Evolutionary conservation across 2,797 vertebrate genomes (phyloP), one percentile per base, ranked within the genome.

Genomic region (Acanthiza pusilla): DNA sequence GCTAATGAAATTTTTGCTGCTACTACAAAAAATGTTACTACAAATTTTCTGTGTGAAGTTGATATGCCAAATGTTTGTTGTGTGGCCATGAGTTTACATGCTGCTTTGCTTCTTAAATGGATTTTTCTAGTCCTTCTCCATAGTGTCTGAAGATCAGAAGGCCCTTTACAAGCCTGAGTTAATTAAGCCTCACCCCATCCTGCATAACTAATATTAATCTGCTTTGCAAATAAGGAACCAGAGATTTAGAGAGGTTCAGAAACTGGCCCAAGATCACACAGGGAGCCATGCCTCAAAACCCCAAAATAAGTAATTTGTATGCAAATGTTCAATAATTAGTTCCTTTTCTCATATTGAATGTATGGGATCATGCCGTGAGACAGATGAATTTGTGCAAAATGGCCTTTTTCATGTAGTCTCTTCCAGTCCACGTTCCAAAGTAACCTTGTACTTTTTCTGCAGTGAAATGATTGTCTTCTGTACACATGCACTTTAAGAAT

Each of bases 261-360:
- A 94, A 63, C 79, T 94, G 89, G 76, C 91, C 38, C 27, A 32
- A 85, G 88, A 96, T 96, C 88, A 95, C 60, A 94, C 48, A 82
- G 18, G 34, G 58, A 94, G 15, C 50, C 27, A 27, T 84, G 10
- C 66, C 80, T 84, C 61, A 88, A 63, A 65, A 2, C 20, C 36
- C 29, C 0, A 10, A 88, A 88, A 66, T 54, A 71, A 63, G 55
- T 84, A 66, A 92, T 96, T 88, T 97, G 18, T 90, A 95, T 94
- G 94, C 67, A 96, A 94, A 93, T 95, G 5, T 87, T 63, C 54
- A 91, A 79, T 88, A 91, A 80, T 60, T 67, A 55, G 54, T 78
- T 94, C n/a, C 22, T 81, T 90, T 93, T 91, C 80, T 84, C 48
- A 30, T 65, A 25, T 8, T 67, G 54, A 16, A 26, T 74, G 32